Evolutionary conservation across 37 sponge, comb jelly and placozoan genomes (phyloP).

Genomic region (Bolinopsis microptera): DNA sequence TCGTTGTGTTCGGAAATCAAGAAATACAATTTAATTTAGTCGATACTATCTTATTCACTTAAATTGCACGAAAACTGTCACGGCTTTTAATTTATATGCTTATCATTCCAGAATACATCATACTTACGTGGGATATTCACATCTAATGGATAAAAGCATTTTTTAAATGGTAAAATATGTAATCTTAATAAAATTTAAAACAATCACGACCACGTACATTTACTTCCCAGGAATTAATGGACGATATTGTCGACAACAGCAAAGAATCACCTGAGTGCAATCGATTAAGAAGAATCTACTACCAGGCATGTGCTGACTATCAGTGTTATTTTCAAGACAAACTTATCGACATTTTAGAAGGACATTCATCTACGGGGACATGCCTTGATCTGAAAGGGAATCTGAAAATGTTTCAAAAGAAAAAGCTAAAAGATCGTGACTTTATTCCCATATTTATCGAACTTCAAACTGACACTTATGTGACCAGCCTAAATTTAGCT

Average conservation of each 20-base stretch:
- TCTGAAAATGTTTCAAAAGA: background rate
- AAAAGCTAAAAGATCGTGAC: background rate
- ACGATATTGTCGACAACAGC: background rate
- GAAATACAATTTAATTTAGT: no score
- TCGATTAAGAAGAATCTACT: slow-evolving; percentile 6
- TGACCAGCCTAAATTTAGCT: background rate
- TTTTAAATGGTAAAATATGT: no score
- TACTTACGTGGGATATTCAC: no score
- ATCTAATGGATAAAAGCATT: no score
- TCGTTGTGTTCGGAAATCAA: no score
- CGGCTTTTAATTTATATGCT: no score
- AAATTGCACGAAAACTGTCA: no score
- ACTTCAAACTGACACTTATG: slow-evolving; percentile 8
- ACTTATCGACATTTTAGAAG: slow-evolving; percentile 27
- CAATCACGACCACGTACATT: no score
- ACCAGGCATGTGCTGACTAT: slow-evolving; percentile 8
- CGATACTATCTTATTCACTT: no score
- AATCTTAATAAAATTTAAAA: no score
- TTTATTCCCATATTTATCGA: background rate
- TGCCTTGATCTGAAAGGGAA: background rate
- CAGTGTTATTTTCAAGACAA: background rate
- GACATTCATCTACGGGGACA: background rate
- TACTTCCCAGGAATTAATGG: background rate
- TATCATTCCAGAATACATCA: no score
- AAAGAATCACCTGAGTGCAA: background rate